Evolutionary conservation across 2,888 invertebrate genomes (phyloP), one percentile per base, ranked within the genome.

Genomic region (Flexamia atlantica): DNA sequence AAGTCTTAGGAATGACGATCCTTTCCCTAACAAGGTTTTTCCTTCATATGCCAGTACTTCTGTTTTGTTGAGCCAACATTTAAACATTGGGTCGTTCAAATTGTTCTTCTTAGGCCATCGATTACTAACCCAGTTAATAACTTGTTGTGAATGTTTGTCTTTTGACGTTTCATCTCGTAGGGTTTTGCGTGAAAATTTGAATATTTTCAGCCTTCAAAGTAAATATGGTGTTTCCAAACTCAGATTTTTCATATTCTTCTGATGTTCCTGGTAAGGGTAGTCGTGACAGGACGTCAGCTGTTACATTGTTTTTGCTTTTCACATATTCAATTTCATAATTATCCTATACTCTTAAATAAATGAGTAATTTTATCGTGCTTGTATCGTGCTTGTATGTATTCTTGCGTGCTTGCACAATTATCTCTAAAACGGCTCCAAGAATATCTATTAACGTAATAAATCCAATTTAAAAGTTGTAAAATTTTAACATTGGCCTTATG

Each of bases 1-100:
- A 20, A n/a, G 30, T n/a, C 7, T n/a, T 14, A 1, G 84, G 84
- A n/a, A 85, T 42, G n/a, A 85, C 50, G 10, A 85, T 40, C 23
- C 85, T 17, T 72, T 76, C 83, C 82, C 64, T 9, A 84, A 42
- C n/a, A 82, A 30, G 7, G 46, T 70, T 36, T 42, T 25, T 36
- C 10, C 57, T 64, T 81, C 81, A 36, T 20, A 64, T 30, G 82
- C 0, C 10, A 82, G 7, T 68, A 68, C 2, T 82, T 30, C 36
- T 46, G 30, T 30, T 60, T 53, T 53, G 23, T 23, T 53, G 53
- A 53, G 53, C 53, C 53, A 53, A 53, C 5, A 4, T 20, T 23
- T 53, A 20, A 23, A 23, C 4, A 53, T 4, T n/a, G 53, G 20
- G 10, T 53, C 53, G 23, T 53, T 23, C 7, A 53, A 23, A 23